phyloP scores from a whole-genome alignment of 1,140 invertebrate species.

The Zaprionus capensis region DNA sequence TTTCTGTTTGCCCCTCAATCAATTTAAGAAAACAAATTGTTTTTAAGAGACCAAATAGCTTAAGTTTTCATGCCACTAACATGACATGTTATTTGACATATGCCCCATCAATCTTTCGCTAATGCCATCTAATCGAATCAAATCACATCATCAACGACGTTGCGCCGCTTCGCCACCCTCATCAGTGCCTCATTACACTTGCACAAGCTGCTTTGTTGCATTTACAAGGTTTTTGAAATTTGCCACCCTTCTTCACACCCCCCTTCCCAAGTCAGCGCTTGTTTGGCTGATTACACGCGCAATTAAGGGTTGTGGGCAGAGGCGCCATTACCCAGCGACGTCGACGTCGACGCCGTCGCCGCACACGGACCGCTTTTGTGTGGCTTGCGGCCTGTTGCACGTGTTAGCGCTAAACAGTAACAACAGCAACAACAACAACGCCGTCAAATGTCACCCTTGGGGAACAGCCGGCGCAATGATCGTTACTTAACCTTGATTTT shows the following conservation, averaged over 20 bases:
- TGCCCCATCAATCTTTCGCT: slow-evolving; percentile 67
- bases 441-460: slow-evolving; percentile 69
- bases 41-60: slow-evolving; percentile 10
- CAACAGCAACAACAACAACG: slow-evolving; percentile 15
- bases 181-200: slow-evolving; percentile 31
- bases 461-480: slow-evolving; percentile 38
- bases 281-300: slow-evolving; percentile 67
- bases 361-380: slow-evolving; percentile 39
- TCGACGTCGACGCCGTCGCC: slow-evolving; percentile 15
- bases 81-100: slow-evolving; percentile 60
- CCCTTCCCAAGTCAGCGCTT: background rate
- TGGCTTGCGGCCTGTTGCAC: slow-evolving; percentile 74
- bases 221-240: slow-evolving; percentile 65
- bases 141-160: slow-evolving; percentile 65
- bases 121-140: slow-evolving; percentile 67
- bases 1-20: background rate
- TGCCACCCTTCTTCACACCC: slow-evolving; percentile 18
- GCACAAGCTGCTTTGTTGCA: slow-evolving; percentile 68
- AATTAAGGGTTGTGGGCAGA: slow-evolving; percentile 73
- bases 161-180: slow-evolving; percentile 3
- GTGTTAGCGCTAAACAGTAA: slow-evolving; percentile 53
- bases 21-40: slow-evolving; percentile 33
- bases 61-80: slow-evolving; percentile 38
- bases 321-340: slow-evolving; percentile 34
- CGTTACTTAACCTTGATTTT: slow-evolving; percentile 70